Base-by-base conservation (phyloP, 2,888 invertebrate species). In the Erebia ligea region DNA sequence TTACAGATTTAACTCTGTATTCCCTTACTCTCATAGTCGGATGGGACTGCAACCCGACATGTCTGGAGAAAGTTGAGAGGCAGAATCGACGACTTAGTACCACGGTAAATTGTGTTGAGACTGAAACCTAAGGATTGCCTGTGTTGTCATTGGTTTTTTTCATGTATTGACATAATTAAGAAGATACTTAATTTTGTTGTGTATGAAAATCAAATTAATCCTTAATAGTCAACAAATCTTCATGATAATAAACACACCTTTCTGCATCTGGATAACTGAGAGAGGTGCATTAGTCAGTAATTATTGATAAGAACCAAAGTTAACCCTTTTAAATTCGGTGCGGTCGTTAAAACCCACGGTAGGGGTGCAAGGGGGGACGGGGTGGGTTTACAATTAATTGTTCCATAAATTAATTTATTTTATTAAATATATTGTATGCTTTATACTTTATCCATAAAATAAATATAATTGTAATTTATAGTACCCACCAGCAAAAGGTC, bases 291-390 rank as follows among this genome's bases (percentile, higher is more conserved):
- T 90, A 90, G 84, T 84, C 79, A 85, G 86, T 84, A 89, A 90
- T 91, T 90, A 91, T 90, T 85, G 88, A 82, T 88, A 90, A 89
- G 88, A 90, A 89, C 90, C 89, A 86, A 89, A 90, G 85, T 85
- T 84, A 87, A 86, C 89, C 87, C 88, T 81, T 79, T 80, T 76
- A 78, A 79, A 78, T 76, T 78, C 80, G 71, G 73, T 73, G 79
- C 79, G 81, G 78, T 77, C 80, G 72, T 75, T 73, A 74, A 70
- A 74, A 73, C 75, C 76, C 72, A 58, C 68, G 72, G 67, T 45
- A 59, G 64, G 71, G 73, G 67, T 63, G 64, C 56, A 64, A 57
- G 64, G 56, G 68, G 25, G 71, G 59, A 48, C 21, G 50, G 64
- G 68, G 72, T 70, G 65, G 74, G 70, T 62, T 70, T 58, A 57